These are phyloP conservation scores for Siphlonurus alternatus DNA, from an alignment of 2,888 invertebrate species.

Conservation along the genomic window DNA sequence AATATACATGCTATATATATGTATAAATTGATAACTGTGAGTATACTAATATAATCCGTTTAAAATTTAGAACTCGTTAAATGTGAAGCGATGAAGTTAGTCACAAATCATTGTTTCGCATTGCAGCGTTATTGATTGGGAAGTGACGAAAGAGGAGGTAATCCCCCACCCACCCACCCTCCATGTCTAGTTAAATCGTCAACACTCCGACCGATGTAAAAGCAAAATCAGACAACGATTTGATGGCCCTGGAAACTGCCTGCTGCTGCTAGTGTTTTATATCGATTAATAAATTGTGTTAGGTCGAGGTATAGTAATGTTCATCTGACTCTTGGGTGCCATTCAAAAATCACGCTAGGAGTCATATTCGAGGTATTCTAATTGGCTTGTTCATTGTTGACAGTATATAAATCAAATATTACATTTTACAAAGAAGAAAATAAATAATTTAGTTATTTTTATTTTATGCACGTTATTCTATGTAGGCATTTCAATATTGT, in stretches of 20 bases:
- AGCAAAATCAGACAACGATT: not conserved
- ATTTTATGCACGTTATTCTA: no score
- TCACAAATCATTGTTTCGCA: not conserved
- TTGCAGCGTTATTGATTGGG: not conserved
- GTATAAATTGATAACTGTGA: not conserved
- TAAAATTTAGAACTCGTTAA: not conserved
- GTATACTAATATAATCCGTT: not conserved
- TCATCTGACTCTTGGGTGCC: not conserved
- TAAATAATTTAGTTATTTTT: no score
- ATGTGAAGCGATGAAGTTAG: not conserved
- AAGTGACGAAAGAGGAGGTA: not conserved
- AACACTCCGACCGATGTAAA: not conserved
- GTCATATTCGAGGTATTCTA: no score
- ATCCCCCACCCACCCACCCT: not conserved
- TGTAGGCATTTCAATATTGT: no score
- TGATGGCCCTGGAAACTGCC: not conserved
- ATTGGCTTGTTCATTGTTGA: no score
- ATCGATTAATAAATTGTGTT: not conserved
- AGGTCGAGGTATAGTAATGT: not conserved
- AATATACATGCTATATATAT: no score
- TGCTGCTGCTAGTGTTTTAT: not conserved
- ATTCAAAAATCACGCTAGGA: not conserved
- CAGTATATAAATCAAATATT: no score
- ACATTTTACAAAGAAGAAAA: no score
- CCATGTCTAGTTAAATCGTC: not conserved